phyloP scores from a whole-genome alignment of 2,797 vertebrate species.

The Choloepus didactylus region DNA sequence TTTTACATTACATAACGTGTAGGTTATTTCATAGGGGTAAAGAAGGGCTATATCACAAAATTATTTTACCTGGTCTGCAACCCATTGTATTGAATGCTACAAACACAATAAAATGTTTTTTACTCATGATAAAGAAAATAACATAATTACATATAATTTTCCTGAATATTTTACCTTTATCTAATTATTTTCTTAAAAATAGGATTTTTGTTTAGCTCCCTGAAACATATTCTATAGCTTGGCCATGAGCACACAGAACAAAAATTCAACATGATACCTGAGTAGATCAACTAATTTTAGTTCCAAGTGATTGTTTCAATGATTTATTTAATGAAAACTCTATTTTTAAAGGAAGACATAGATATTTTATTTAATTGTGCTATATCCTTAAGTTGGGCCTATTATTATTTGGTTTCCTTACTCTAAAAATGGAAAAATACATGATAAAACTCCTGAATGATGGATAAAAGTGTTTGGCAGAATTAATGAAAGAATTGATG shows the following conservation, averaged over 20 bases:
- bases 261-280: neutral
- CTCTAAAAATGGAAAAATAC: neutral
- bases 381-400: neutral
- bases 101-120: neutral
- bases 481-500: neutral
- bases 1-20: neutral
- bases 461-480: neutral
- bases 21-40: neutral
- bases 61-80: neutral
- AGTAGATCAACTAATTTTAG: neutral
- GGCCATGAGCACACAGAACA: neutral
- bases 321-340: neutral
- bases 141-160: neutral
- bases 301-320: neutral
- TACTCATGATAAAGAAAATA: neutral
- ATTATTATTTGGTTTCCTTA: neutral
- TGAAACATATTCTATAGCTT: neutral
- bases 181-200: neutral
- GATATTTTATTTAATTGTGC: neutral
- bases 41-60: neutral
- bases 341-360: neutral
- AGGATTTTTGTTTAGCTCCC: neutral
- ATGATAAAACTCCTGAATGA: neutral
- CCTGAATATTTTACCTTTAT: neutral
- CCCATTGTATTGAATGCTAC: neutral